These are phyloP conservation scores for Diplogasteroides magnus DNA, from an alignment of 1,140 invertebrate genomes.

Conservation along the genomic window DNA sequence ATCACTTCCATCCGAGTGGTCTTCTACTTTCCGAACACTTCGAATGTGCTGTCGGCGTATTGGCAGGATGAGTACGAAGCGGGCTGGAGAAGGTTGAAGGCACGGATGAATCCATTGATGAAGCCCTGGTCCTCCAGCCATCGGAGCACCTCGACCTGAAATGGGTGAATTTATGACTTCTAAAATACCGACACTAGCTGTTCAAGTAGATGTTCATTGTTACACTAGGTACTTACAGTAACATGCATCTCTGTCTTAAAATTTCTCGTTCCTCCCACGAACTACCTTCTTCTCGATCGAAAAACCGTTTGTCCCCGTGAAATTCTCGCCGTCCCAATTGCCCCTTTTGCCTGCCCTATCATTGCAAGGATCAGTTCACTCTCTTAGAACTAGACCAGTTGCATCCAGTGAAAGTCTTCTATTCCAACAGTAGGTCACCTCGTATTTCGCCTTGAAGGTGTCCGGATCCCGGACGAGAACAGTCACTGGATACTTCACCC, in stretches of 20 bases:
- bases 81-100: slow-evolving; percentile 54
- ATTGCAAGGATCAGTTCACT: too few species aligned
- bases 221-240: background rate
- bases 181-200: too few species aligned
- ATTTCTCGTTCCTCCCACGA: too few species aligned
- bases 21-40: slow-evolving; percentile 45
- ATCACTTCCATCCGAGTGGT: too few species aligned
- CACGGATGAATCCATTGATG: slow-evolving; percentile 53
- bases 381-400: background rate
- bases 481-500: slow-evolving; percentile 52
- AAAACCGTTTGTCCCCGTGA: background rate
- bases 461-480: slow-evolving; percentile 53
- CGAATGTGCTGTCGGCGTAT: slow-evolving; percentile 55
- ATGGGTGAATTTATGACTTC: background rate
- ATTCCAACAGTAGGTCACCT: too few species aligned
- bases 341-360: too few species aligned
- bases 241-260: background rate
- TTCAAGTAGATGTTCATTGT: too few species aligned
- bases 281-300: background rate
- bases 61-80: slow-evolving; percentile 48
- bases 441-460: slow-evolving; percentile 53
- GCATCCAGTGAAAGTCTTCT: too few species aligned
- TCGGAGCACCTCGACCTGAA: slow-evolving; percentile 40
- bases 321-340: background rate
- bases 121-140: slow-evolving; percentile 55